A percentile compares a stretch with the other conserved stretches of the same genome.
Evolutionary conservation across 2,113 vertebrate genomes (phyloP).

Genomic region (Tragulus kanchil): DNA sequence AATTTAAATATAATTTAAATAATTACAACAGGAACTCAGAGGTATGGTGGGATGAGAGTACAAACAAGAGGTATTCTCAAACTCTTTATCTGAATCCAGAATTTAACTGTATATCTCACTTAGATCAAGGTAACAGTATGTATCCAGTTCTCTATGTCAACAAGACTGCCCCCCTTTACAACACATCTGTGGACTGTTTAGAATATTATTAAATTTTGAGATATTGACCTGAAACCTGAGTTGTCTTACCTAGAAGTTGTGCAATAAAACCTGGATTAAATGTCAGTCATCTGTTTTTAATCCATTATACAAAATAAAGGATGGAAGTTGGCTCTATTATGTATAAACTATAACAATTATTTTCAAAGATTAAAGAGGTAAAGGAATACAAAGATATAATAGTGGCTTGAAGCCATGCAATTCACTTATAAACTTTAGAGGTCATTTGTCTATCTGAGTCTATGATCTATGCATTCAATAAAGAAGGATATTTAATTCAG

Average conservation of each 20-base stretch:
- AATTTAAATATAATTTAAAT: neutral
- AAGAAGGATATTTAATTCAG: constrained; percentile 54
- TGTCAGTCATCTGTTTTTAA: neutral
- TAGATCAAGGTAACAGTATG: neutral
- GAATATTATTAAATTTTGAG: neutral
- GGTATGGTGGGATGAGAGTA: accelerated
- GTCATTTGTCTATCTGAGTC: neutral
- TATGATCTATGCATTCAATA: constrained; percentile 64
- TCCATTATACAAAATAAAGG: neutral
- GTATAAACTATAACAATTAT: neutral
- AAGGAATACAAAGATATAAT: neutral
- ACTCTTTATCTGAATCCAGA: neutral
- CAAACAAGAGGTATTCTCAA: neutral
- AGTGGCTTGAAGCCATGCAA: neutral
- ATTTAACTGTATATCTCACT: neutral
- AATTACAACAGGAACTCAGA: neutral
- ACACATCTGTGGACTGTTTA: neutral
- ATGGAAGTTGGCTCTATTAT: neutral
- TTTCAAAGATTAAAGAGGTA: neutral
- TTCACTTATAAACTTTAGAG: constrained; percentile 32
- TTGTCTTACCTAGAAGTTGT: neutral
- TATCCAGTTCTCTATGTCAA: neutral
- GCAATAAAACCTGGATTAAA: neutral
- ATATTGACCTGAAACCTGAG: neutral
- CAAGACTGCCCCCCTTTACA: neutral